A percentile compares a stretch with the other conserved stretches of the same genome.
phyloP scores from a whole-genome alignment of 2,797 vertebrate species.

The Babyrousa celebensis region DNA sequence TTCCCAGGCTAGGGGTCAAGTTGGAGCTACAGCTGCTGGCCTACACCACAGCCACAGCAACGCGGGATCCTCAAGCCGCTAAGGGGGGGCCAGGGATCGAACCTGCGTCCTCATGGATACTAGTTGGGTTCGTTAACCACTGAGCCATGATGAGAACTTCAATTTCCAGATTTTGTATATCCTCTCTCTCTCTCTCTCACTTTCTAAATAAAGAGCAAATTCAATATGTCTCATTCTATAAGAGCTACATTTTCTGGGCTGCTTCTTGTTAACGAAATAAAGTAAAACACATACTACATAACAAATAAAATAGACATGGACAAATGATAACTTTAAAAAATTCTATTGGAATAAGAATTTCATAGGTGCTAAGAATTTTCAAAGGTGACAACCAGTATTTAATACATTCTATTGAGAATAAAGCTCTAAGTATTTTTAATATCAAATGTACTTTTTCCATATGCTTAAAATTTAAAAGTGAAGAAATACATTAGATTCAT shows the following conservation, averaged over 20 bases:
- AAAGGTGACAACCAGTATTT: conserved; percentile 54
- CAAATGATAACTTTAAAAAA: background rate
- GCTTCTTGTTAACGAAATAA: conserved; percentile 67
- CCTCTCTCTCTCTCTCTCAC: background rate
- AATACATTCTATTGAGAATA: conserved; percentile 4
- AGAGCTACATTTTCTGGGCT: conserved; percentile 46
- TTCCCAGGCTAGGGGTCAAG: too few relatives aligned
- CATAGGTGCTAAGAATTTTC: conserved; percentile 44
- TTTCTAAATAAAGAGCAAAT: conserved; percentile 70
- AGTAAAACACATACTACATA: conserved; percentile 7
- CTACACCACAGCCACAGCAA: too few relatives aligned
- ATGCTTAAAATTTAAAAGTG: conserved; percentile 71
- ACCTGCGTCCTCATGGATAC: too few relatives aligned
- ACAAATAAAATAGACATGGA: conserved; percentile 16
- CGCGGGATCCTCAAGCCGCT: too few relatives aligned
- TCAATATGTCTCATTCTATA: background rate
- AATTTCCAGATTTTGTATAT: too few relatives aligned
- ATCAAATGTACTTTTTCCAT: conserved; percentile 47
- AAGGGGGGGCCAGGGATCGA: too few relatives aligned
- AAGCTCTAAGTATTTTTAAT: conserved; percentile 52
- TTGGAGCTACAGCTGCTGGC: too few relatives aligned
- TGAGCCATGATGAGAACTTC: too few relatives aligned
- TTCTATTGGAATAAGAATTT: conserved; percentile 58
- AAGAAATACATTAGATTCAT: conserved; percentile 63
- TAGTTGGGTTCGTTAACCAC: too few relatives aligned